Base-by-base conservation (phyloP, 2,797 vertebrate species). In the Alfaro cultratus region DNA sequence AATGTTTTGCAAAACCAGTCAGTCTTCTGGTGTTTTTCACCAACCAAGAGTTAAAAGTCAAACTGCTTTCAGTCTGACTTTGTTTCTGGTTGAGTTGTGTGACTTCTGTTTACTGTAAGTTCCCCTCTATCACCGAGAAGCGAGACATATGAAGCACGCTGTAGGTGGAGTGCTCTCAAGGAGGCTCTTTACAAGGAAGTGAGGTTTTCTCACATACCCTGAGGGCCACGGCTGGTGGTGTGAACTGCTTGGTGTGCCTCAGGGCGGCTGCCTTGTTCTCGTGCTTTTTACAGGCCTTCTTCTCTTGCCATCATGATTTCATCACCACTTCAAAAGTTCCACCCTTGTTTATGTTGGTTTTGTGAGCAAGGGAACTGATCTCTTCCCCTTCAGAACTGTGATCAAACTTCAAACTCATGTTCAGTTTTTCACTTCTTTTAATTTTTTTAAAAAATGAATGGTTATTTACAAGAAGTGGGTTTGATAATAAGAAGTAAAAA, bases 131-230 rank as follows among this genome's bases (percentile, higher is more conserved):
- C 0, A 15, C 70, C 12, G 73, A 62, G 21, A 68, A 78, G 79
- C 26, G 23, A 31, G 55, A 39, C 11, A 9, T 41, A 12, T 5
- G 64, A 67, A 67, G 26, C 5, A 26, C 1, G 2, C n/a, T 73
- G 57, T 70, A 87, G 89, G 91, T 83, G 87, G 76, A 23, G 86
- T 12, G 0, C 26, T 64, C 11, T 36, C 46, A 0, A 26, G 9
- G 16, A n/a, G 1, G 16, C 45, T 18, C 0, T 79, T 46, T 26
- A 76, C 64, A 80, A 83, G 76, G 86, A 85, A 34, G 75, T 47
- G 45, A 1, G 26, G 12, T 49, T 85, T 90, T 83, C 26, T 82
- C 81, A 74, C 75, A 2, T 29, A 3, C 1, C 1, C 0, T 1
- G 1, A 36, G 4, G 34, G 68, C 26, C 13, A 15, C 2, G 36